These are phyloP conservation scores for Mustelus asterias DNA, from an alignment of 2,113 vertebrate genomes.

Conservation along the genomic window DNA sequence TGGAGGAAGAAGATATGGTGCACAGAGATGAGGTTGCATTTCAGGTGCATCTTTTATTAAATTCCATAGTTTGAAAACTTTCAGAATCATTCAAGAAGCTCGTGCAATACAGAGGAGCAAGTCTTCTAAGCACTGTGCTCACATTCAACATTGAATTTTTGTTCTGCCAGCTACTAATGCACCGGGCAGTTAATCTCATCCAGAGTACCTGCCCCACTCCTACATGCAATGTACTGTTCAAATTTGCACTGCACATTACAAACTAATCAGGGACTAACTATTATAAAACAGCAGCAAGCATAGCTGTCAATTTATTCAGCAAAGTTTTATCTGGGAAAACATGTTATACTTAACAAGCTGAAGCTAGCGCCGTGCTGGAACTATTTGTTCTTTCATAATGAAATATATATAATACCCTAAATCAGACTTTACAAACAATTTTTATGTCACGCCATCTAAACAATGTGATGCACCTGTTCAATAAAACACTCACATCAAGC, in stretches of 20 bases:
- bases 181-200: neutral
- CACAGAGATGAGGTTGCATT: neutral
- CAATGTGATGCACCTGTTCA: neutral
- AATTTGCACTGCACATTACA: neutral
- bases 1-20: no score
- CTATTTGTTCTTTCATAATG: neutral
- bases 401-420: neutral
- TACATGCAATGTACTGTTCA: neutral
- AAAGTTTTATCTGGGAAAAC: neutral
- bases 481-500: neutral
- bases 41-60: neutral
- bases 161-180: neutral
- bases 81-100: neutral
- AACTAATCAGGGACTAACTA: neutral
- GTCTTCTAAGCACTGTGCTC: neutral
- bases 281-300: neutral
- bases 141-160: neutral
- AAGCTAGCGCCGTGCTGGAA: neutral
- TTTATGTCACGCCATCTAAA: neutral
- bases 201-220: neutral
- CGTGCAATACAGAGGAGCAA: neutral
- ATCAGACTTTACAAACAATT: neutral
- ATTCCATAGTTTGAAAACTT: neutral
- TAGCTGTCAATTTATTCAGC: neutral
- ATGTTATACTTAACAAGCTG: neutral